Conservation (phyloP, 2,113 vertebrate species). For the Tenrec ecaudatus region DNA sequence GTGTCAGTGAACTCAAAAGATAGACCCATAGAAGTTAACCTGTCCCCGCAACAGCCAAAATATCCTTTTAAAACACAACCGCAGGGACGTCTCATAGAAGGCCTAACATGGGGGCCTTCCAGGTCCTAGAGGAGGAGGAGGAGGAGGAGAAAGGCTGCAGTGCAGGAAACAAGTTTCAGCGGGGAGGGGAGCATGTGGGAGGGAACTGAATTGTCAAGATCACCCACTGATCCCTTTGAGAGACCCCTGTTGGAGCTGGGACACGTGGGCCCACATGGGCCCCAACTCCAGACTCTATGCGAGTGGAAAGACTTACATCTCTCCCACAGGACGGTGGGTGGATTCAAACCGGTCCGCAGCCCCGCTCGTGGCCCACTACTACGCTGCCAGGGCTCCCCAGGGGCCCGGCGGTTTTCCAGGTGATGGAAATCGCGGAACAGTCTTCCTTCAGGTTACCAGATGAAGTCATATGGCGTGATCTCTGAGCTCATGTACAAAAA, state of each 20-base stretch:
- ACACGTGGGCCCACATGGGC: not conserved
- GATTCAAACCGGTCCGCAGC: no score
- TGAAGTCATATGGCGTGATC: not conserved
- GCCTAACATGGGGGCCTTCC: not conserved
- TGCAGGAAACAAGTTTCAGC: not conserved
- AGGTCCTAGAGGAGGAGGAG: not conserved
- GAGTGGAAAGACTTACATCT: no score
- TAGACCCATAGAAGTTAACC: slow-evolving; percentile 4
- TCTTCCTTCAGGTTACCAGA: not conserved
- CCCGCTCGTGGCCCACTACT: no score
- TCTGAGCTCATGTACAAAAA: slow-evolving; percentile 10
- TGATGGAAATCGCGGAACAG: not conserved
- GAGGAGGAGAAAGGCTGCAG: not conserved
- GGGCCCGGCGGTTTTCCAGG: not conserved
- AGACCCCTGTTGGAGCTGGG: not conserved
- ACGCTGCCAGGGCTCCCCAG: no score
- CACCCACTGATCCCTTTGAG: not conserved
- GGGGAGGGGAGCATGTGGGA: not conserved
- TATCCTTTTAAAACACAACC: not conserved
- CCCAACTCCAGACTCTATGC: no score
- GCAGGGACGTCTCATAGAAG: not conserved
- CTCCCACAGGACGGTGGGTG: no score
- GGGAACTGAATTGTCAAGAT: not conserved
- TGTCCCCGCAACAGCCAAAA: slow-evolving; percentile 30
- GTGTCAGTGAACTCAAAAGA: not conserved